Base-by-base conservation (phyloP, 2,888 invertebrate species). In the Ephialtes manifestator region DNA sequence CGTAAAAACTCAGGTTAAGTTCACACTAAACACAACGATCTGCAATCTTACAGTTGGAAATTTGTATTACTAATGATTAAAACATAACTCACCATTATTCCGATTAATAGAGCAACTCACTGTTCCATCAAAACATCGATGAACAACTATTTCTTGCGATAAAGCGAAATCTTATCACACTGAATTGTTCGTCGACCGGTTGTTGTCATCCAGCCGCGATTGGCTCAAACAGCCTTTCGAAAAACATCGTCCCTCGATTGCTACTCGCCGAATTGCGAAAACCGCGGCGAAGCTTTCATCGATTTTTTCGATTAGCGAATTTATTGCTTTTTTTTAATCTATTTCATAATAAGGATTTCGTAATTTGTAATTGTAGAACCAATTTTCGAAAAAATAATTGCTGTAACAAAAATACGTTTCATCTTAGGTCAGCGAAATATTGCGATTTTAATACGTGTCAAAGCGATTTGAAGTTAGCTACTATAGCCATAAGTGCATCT, bases 171-270 rank as follows among this genome's bases (percentile, higher is more conserved):
- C 53, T 51, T 46, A 20, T 60, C 39, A 60, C 48, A 58, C 35
- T 68, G 11, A n/a, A 76, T 55, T 53, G 67, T 76, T 43, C 24
- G 76, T 68, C 68, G 67, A 51, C 68, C 81, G 76, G 76, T 81
- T 76, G 76, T 79, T 79, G 78, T 79, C 78, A 79, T 79, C 70
- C 70, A 51, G 60, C 70, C 20, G 58, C 65, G 28, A 48, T 39
- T 65, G 39, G 39, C 20, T n/a, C 11, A 13, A n/a, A 35, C 18
- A 10, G 7, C 4, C 39, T 39, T 65, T 65, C 65, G 39, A 43
- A 65, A 65, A 65, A 65, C 65, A 65, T 65, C 28, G 65, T 18
- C 60, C 15, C 15, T 24, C 28, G 11, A 11, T 58, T 58, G 11
- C 13, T 7, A 58, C 7, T 58, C 28, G 24, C 7, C 58, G 58